phyloP scores from a whole-genome alignment of 2,113 vertebrate species.

The Channa argus region DNA sequence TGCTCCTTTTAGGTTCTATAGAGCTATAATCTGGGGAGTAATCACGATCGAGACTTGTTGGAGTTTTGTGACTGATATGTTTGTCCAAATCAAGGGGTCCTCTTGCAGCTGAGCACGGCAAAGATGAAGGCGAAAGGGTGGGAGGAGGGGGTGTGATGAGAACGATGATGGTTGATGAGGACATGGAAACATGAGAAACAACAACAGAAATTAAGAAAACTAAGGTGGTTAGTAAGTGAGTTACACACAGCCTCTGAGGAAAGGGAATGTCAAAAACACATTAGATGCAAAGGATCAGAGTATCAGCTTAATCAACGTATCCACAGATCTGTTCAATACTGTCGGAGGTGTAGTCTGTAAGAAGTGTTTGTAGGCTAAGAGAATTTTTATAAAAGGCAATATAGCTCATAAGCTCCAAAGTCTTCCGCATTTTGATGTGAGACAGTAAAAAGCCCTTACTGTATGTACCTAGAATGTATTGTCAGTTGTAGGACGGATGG shows the following conservation, averaged over 20 bases:
- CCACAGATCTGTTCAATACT: not conserved
- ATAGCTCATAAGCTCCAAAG: not conserved
- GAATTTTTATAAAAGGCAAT: not conserved
- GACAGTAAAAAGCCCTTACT: not conserved
- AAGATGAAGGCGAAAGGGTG: constrained; percentile 23
- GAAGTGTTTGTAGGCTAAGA: not conserved
- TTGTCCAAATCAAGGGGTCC: constrained; percentile 65
- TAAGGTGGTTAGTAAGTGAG: constrained; percentile 71
- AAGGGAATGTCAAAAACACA: not conserved
- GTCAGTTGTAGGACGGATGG: not conserved
- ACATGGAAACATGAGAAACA: constrained; percentile 60
- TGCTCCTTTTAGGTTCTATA: constrained; percentile 63
- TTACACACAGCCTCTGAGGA: constrained; percentile 32
- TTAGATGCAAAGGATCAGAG: not conserved
- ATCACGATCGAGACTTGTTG: constrained; percentile 40
- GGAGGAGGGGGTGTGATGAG: constrained; percentile 2
- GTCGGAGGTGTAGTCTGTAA: too few species aligned
- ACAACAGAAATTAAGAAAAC: constrained; percentile 45
- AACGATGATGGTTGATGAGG: constrained; percentile 47
- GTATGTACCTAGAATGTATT: not conserved
- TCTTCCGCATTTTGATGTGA: not conserved
- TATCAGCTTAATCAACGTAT: not conserved
- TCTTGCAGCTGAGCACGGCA: constrained; percentile 53
- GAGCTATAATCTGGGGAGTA: constrained; percentile 68
- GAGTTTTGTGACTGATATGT: constrained; percentile 33